Conservation (phyloP, 2,888 invertebrate genomes). For the Eilema caniola region DNA sequence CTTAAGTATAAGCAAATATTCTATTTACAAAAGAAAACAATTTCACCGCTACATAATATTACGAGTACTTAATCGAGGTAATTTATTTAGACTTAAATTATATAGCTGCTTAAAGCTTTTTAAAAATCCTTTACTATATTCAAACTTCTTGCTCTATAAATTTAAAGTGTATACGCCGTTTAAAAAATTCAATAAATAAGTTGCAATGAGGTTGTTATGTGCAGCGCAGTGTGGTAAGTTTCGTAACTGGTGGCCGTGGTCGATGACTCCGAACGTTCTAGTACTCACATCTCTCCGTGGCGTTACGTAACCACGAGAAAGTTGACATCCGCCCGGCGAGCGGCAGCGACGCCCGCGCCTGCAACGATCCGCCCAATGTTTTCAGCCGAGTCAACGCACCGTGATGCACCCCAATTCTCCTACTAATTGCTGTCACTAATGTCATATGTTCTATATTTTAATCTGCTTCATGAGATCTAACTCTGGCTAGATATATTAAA, state of each 20-base stretch:
- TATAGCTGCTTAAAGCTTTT: background rate
- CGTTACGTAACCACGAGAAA: conserved; percentile 84
- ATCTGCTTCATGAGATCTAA: background rate
- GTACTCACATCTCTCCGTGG: conserved; percentile 77
- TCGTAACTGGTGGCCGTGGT: conserved; percentile 82
- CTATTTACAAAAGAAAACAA: background rate
- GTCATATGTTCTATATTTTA: conserved; percentile 1
- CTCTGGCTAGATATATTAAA: background rate
- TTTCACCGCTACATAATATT: background rate
- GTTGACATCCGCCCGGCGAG: conserved; percentile 79
- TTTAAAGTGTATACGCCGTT: conserved; percentile 10
- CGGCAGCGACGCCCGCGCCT: conserved; percentile 14
- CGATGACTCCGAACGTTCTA: conserved; percentile 86
- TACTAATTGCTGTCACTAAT: conserved; percentile 22
- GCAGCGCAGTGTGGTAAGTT: conserved; percentile 63
- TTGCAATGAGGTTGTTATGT: conserved; percentile 63
- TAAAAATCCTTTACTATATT: conserved; percentile 6
- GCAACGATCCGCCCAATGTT: conserved; percentile 58
- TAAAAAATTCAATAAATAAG: conserved; percentile 43
- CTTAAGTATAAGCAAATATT: no score
- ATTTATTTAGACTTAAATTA: background rate
- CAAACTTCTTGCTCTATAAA: conserved; percentile 17
- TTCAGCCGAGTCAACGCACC: conserved; percentile 66
- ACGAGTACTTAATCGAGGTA: background rate
- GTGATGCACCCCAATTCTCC: conserved; percentile 58